Evolutionary conservation across 2,888 invertebrate genomes (phyloP), one percentile per base, ranked within the genome.

Genomic region (Nebria brevicollis): DNA sequence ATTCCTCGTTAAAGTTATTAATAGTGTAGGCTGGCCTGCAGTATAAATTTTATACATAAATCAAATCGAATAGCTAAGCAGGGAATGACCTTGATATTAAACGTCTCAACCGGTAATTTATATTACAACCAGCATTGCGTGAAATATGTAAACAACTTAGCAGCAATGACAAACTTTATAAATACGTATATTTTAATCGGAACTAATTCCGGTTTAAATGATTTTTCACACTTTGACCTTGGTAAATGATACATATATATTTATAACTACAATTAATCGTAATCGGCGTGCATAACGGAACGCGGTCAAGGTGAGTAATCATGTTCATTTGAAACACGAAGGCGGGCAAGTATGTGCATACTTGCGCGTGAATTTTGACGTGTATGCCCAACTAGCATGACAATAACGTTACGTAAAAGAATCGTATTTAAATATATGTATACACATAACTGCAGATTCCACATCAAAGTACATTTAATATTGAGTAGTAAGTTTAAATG

Each of bases 201-300:
- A 54, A 54, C 54, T 54, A 54, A 54, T 54, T 54, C 54, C 54
- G 25, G 54, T 54, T 54, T 3, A 54, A 54, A 13, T 54, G 54
- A 54, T 54, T 54, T 7, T 54, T 54, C 54, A 54, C 8, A 54
- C 66, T 11, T 65, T 75, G 75, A 75, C 75, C 75, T 75, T 75
- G 75, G 10, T 6, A 64, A 64, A 13, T 64, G 64, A 64, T 75
- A 75, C 20, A 25, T 75, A 54, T 54, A 7, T 54, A 3, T 75
- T 66, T 75, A 3, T 75, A 66, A 15, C n/a, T 64, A 34, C 25
- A 66, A 75, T 65, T 75, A 75, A 75, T 66, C 34, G 66, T 75
- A n/a, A 75, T 75, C 66, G 66, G 66, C 65, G 75, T 65, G 75
- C 75, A 75, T 75, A 25, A 34, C 75, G 73, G 75, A 75, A 75